phyloP scores from a whole-genome alignment of 2,888 invertebrate species.

The Lasioglossum pauxillum region DNA sequence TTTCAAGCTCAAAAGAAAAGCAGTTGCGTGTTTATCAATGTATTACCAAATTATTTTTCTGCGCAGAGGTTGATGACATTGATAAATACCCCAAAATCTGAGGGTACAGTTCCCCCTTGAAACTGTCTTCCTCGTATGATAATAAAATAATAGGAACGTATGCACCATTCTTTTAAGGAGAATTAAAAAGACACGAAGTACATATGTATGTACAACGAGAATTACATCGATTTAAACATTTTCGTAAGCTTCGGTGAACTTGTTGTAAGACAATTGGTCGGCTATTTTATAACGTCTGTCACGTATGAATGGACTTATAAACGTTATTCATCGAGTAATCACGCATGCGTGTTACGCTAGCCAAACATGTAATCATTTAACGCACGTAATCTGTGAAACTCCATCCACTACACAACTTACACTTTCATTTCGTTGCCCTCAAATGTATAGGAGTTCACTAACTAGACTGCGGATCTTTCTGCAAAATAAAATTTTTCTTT shows the following conservation, averaged over 20 bases:
- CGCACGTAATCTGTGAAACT: constrained; percentile 15
- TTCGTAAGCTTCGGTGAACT: constrained; percentile 29
- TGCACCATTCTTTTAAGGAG: no score
- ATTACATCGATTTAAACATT: not conserved
- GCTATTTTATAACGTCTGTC: constrained; percentile 41
- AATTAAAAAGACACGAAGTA: no score
- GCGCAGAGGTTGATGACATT: no score
- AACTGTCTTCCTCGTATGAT: no score
- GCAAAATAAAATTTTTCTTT: no score
- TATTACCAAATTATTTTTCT: no score
- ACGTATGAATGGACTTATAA: constrained; percentile 49
- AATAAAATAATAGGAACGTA: no score
- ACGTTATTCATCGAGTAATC: constrained; percentile 62
- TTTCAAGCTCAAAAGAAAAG: no score
- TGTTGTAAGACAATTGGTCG: constrained; percentile 26
- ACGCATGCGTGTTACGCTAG: constrained; percentile 9
- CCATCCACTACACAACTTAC: not conserved
- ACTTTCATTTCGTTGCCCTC: constrained; percentile 15
- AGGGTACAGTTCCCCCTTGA: no score
- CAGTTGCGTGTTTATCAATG: no score
- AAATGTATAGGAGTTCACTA: not conserved
- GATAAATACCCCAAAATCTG: no score
- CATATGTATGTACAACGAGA: not conserved
- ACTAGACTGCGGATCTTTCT: not conserved
- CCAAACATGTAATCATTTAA: constrained; percentile 30